Conservation (phyloP, 2,888 invertebrate genomes). For the Conchocele bisecta region DNA sequence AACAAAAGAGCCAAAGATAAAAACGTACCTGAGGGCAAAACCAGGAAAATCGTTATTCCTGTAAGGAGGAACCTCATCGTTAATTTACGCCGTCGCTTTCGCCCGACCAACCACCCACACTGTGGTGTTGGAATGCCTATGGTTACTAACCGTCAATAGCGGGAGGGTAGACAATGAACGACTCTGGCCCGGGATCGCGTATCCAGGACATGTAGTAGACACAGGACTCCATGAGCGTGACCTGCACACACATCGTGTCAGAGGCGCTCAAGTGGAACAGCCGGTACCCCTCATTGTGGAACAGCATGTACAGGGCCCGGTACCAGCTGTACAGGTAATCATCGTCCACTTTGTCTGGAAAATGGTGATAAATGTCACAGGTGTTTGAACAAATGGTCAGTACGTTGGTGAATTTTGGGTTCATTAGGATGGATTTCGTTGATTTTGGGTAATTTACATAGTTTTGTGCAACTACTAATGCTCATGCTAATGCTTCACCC, state of each 20-base stretch:
- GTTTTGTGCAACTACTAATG: too few relatives aligned
- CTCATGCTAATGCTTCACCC: too few relatives aligned
- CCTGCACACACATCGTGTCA: conserved; percentile 79
- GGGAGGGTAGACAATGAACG: conserved; percentile 73
- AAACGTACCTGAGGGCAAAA: too few relatives aligned
- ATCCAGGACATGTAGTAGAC: conserved; percentile 78
- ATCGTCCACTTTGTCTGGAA: conserved; percentile 73
- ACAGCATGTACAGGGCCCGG: conserved; percentile 75
- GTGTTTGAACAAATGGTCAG: too few relatives aligned
- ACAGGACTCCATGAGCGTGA: conserved; percentile 81
- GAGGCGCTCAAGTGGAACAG: conserved; percentile 77
- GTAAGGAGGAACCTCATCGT: too few relatives aligned
- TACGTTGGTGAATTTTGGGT: neutral
- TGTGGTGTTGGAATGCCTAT: too few relatives aligned
- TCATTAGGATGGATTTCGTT: neutral
- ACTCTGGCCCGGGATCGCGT: conserved; percentile 72
- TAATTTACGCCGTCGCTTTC: too few relatives aligned
- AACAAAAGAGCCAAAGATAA: too few relatives aligned
- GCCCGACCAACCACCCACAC: too few relatives aligned
- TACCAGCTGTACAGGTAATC: conserved; percentile 77
- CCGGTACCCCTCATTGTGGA: conserved; percentile 74
- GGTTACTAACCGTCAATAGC: conserved; percentile 79
- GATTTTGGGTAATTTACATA: too few relatives aligned
- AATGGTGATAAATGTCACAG: too few relatives aligned
- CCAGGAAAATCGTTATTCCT: too few relatives aligned